Evolutionary conservation across 1,140 invertebrate species (phyloP).

Genomic region (Pseudomyrmex gracilis): DNA sequence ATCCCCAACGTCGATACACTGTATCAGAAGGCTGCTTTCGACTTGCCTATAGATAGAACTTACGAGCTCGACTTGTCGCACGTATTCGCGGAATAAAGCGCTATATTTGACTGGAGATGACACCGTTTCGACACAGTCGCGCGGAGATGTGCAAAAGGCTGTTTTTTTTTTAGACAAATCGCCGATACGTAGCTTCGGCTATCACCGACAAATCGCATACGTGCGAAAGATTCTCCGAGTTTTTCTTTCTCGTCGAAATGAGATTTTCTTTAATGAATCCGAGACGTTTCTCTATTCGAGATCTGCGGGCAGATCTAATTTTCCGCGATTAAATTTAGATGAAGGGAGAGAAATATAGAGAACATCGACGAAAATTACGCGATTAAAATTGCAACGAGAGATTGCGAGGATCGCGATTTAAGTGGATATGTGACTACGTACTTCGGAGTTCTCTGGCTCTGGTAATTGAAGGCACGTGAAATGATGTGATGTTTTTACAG

Average conservation of each 20-base stretch:
- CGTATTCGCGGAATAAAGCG: slow-evolving; percentile 42
- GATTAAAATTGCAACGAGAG: slow-evolving; percentile 6
- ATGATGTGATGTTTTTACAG: neutral
- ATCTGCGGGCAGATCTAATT: neutral
- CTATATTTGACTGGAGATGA: slow-evolving; percentile 53
- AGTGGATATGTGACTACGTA: too few species aligned
- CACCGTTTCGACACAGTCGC: slow-evolving; percentile 15
- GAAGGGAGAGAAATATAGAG: neutral
- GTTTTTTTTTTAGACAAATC: slow-evolving; percentile 34
- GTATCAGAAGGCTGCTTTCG: slow-evolving; percentile 42
- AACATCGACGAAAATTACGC: neutral
- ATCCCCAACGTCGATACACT: slow-evolving; percentile 36
- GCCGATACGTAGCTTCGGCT: slow-evolving; percentile 27
- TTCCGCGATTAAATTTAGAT: neutral
- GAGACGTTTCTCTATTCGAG: neutral
- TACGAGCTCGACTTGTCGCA: slow-evolving; percentile 3
- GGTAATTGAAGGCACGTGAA: neutral
- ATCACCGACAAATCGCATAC: neutral
- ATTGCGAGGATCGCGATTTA: slow-evolving; percentile 2
- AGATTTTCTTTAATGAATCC: neutral
- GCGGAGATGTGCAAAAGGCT: neutral
- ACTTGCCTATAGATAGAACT: slow-evolving; percentile 58
- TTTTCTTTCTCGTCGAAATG: neutral
- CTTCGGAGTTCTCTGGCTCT: neutral
- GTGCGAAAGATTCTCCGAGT: neutral